Evolutionary conservation across 1,140 invertebrate genomes (phyloP).

Genomic region (Drosophila mojavensis): DNA sequence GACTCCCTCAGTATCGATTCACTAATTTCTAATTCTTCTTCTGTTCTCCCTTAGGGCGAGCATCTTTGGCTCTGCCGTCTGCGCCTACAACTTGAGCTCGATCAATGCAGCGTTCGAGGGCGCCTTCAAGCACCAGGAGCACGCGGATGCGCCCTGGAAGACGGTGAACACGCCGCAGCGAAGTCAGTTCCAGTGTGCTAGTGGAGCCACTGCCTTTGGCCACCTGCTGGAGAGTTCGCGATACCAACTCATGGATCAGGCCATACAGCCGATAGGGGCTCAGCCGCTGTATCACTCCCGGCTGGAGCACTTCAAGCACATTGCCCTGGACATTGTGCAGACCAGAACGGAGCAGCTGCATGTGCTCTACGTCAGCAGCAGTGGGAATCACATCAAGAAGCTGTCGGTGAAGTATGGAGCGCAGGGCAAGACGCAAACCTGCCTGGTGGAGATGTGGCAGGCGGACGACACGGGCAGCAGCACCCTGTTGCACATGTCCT

Average conservation of each 20-base stretch:
- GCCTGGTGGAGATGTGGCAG: slow-evolving; percentile 94
- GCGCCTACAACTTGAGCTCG: slow-evolving; percentile 94
- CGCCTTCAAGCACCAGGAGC: slow-evolving; percentile 93
- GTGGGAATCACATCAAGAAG: slow-evolving; percentile 91
- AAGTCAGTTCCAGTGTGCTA: slow-evolving; percentile 86
- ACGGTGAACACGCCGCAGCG: slow-evolving; percentile 85
- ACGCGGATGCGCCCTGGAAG: slow-evolving; percentile 91
- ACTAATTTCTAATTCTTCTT: no score
- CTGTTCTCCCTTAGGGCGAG: slow-evolving; percentile 88
- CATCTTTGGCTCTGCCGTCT: slow-evolving; percentile 96
- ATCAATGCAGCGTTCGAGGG: slow-evolving; percentile 94
- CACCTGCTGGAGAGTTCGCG: slow-evolving; percentile 88
- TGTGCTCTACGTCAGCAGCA: slow-evolving; percentile 92
- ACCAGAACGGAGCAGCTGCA: slow-evolving; percentile 88
- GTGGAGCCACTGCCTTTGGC: slow-evolving; percentile 76
- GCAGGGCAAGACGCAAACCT: slow-evolving; percentile 87
- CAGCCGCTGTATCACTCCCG: slow-evolving; percentile 89
- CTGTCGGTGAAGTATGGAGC: slow-evolving; percentile 89
- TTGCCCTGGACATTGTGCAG: slow-evolving; percentile 90
- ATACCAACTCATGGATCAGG: slow-evolving; percentile 95
- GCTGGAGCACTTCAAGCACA: slow-evolving; percentile 91
- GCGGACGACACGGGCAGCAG: slow-evolving; percentile 85
- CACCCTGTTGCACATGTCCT: slow-evolving; percentile 88
- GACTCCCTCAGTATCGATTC: no score
- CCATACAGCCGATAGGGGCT: slow-evolving; percentile 90